Percentiles rank a stretch among this genome's conserved stretches.
Conservation (phyloP, 2,888 invertebrate species). For the Athetis lepigone region DNA sequence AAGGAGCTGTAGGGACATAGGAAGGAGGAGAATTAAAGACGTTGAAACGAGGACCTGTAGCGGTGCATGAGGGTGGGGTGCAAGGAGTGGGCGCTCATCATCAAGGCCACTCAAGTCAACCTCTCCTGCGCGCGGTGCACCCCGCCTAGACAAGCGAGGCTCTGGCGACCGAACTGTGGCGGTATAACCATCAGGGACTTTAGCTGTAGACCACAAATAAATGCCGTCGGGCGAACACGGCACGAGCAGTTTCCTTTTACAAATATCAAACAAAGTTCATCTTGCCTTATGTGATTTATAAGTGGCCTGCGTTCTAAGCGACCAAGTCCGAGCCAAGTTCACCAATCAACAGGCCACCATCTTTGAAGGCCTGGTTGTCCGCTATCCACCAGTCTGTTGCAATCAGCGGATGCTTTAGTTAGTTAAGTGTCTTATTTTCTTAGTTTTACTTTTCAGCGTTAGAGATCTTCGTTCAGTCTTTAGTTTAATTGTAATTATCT, state of each 20-base stretch:
- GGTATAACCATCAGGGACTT: constrained; percentile 4
- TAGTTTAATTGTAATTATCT: neutral
- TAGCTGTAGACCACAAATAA: neutral
- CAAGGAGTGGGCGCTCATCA: constrained; percentile 25
- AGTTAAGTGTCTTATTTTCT: neutral
- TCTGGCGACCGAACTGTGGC: constrained; percentile 34
- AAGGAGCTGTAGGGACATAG: no score
- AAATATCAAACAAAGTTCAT: no score
- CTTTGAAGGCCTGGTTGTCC: neutral
- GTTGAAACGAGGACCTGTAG: no score
- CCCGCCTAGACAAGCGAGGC: constrained; percentile 41
- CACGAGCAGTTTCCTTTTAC: no score
- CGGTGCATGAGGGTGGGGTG: constrained; percentile 44
- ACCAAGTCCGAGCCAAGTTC: no score
- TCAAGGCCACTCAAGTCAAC: constrained; percentile 33
- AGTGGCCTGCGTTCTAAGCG: no score
- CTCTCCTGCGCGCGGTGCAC: constrained; percentile 51
- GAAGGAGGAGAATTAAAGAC: no score
- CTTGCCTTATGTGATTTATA: no score
- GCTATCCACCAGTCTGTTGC: no score
- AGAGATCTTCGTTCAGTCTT: no score
- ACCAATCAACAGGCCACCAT: neutral
- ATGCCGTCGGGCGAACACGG: no score
- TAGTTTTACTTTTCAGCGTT: neutral
- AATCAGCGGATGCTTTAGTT: neutral